Percentiles rank a stretch among this genome's conserved stretches.
Evolutionary conservation across 2,888 invertebrate genomes (phyloP).

Genomic region (Catocala fraxini): DNA sequence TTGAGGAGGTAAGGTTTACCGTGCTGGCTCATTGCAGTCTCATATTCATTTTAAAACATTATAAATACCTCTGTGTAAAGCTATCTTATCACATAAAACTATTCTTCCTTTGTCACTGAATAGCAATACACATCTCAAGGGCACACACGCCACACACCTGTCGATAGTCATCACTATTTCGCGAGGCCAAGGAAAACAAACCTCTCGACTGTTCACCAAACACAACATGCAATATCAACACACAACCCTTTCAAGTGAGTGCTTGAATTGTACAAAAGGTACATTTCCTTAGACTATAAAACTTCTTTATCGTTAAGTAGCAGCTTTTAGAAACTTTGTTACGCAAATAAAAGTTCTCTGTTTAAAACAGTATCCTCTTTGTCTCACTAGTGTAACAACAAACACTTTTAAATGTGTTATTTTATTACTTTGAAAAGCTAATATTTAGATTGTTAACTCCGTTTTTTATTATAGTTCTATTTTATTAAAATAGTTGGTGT

Average conservation of each 20-base stretch:
- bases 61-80: too few relatives aligned
- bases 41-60: too few relatives aligned
- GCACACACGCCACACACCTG: too few relatives aligned
- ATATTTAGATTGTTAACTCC: conserved; percentile 24
- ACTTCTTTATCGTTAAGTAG: conserved; percentile 51
- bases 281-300: conserved; percentile 36
- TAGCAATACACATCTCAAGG: too few relatives aligned
- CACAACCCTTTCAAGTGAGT: conserved; percentile 19
- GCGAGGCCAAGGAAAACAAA: background rate
- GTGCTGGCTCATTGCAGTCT: too few relatives aligned
- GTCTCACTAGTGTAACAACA: conserved; percentile 38
- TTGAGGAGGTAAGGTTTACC: too few relatives aligned
- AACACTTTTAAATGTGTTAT: conserved; percentile 32
- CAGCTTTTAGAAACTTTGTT: conserved; percentile 51
- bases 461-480: conserved; percentile 9
- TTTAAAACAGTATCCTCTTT: conserved; percentile 44
- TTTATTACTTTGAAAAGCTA: conserved; percentile 27
- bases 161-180: too few relatives aligned
- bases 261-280: conserved; percentile 33
- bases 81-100: too few relatives aligned
- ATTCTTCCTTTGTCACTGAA: too few relatives aligned
- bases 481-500: too few relatives aligned
- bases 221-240: conserved; percentile 26
- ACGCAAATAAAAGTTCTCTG: conserved; percentile 50
- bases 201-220: conserved; percentile 15